Evolutionary conservation across 1,140 invertebrate genomes (phyloP).

Genomic region (Latrodectus geometricus): DNA sequence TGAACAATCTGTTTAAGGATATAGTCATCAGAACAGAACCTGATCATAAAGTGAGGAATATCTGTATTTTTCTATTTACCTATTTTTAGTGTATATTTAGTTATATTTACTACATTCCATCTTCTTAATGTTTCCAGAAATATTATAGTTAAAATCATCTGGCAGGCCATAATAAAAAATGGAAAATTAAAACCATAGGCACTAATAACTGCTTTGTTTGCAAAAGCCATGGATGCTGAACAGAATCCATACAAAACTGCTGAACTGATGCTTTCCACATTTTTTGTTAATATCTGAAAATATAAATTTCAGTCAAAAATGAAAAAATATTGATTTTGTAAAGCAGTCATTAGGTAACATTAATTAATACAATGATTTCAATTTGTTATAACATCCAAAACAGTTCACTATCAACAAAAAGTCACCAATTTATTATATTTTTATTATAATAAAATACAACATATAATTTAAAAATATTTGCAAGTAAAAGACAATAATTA

Average conservation of each 20-base stretch:
- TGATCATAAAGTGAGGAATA: too few relatives aligned
- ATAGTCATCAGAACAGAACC: too few relatives aligned
- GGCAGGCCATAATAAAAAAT: slow-evolving; percentile 70
- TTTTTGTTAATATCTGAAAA: slow-evolving; percentile 4
- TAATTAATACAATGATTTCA: too few relatives aligned
- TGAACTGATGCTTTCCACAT: slow-evolving; percentile 24
- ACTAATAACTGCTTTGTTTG: slow-evolving; percentile 71
- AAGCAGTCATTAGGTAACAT: too few relatives aligned
- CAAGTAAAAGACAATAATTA: too few relatives aligned
- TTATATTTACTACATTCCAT: neutral
- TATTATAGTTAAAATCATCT: slow-evolving; percentile 70
- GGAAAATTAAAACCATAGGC: slow-evolving; percentile 71
- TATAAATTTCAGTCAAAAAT: neutral
- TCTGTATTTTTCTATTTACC: neutral
- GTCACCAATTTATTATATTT: too few relatives aligned
- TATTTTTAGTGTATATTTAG: slow-evolving; percentile 39
- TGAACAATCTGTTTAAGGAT: too few relatives aligned
- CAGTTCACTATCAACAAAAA: too few relatives aligned
- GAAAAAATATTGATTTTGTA: too few relatives aligned
- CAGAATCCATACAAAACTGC: slow-evolving; percentile 69
- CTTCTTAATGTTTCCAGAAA: slow-evolving; percentile 66
- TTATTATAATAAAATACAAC: too few relatives aligned
- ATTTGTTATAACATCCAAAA: too few relatives aligned
- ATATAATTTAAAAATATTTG: too few relatives aligned
- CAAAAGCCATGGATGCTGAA: slow-evolving; percentile 71